Base-by-base conservation (phyloP, 2,113 vertebrate species). In the Colius striatus region DNA sequence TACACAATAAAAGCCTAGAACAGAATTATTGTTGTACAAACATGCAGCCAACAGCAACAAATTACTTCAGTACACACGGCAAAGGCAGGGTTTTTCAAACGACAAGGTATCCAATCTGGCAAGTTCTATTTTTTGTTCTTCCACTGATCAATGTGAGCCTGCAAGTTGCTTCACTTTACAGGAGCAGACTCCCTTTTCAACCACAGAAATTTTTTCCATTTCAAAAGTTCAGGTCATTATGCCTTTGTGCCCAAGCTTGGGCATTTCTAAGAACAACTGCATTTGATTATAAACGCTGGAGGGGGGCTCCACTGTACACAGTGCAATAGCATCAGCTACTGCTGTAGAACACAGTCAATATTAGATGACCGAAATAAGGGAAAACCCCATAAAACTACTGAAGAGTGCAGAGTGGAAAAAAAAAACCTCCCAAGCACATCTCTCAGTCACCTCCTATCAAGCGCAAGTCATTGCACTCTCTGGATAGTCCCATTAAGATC, bases 401-500 rank as follows among this genome's bases (percentile, higher is more conserved):
- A 55, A 47, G 23, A 90, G 18, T 10, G 13, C 5, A 21, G 88
- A 86, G 86, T 30, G 38, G 66, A 76, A 83, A 27, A 41, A 41
- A n/a, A n/a, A n/a, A n/a, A n/a, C n/a, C n/a, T 43, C 51, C 45
- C 27, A 53, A 62, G 54, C 50, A 45, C 25, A 32, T 60, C 48
- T 66, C 55, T 54, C 61, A 58, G 14, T 30, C 65, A 67, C 55
- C 22, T 32, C 11, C 0, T 14, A 61, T 4, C 7, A 38, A 38
- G 60, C 36, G n/a, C 79, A 57, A 60, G n/a, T 23, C 38, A 45
- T 1, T 76, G 55, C 0, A 0, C 25, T 55, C 43, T 38, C 13
- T 2, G 18, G n/a, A 19, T 0, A 41, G 50, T 5, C 30, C 61
- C 63, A 6, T n/a, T 32, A 54, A 27, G 50, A 88, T 50, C 9